Evolutionary conservation across 2,888 invertebrate genomes (phyloP).

Genomic region (Oscheius sp.): DNA sequence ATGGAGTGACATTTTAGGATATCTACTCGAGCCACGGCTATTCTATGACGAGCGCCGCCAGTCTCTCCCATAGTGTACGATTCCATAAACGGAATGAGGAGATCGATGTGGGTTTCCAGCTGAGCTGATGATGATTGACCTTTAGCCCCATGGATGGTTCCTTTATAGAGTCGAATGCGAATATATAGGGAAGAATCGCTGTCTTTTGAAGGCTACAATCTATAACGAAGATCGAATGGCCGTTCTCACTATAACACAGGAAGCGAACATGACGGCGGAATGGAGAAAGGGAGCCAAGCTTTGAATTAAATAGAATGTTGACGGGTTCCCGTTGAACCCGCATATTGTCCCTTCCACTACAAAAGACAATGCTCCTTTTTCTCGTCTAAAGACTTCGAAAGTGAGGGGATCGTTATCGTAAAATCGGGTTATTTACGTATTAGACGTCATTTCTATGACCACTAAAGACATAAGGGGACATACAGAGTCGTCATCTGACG

Average conservation of each 20-base stretch:
- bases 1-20: slow-evolving; percentile 19
- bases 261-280: not conserved
- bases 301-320: not conserved
- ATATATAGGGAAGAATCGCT: not conserved
- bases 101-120: slow-evolving; percentile 14
- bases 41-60: slow-evolving; percentile 4
- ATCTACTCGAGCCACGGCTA: slow-evolving; percentile 16
- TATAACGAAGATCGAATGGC: slow-evolving; percentile 15
- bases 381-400: not conserved
- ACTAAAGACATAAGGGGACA: not conserved
- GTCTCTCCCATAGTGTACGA: slow-evolving; percentile 21
- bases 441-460: too few relatives aligned
- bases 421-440: too few relatives aligned
- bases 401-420: too few relatives aligned
- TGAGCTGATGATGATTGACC: not conserved
- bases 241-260: slow-evolving; percentile 15
- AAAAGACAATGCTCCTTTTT: not conserved
- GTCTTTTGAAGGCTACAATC: not conserved
- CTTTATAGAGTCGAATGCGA: slow-evolving; percentile 19
- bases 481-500: slow-evolving; percentile 10
- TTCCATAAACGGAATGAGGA: slow-evolving; percentile 23
- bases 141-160: slow-evolving; percentile 27
- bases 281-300: not conserved
- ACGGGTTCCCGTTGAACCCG: not conserved
- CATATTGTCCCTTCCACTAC: not conserved